Evolutionary conservation across 2,797 vertebrate genomes (phyloP), one percentile per base, ranked within the genome.

Genomic region (Naso thynnoides): DNA sequence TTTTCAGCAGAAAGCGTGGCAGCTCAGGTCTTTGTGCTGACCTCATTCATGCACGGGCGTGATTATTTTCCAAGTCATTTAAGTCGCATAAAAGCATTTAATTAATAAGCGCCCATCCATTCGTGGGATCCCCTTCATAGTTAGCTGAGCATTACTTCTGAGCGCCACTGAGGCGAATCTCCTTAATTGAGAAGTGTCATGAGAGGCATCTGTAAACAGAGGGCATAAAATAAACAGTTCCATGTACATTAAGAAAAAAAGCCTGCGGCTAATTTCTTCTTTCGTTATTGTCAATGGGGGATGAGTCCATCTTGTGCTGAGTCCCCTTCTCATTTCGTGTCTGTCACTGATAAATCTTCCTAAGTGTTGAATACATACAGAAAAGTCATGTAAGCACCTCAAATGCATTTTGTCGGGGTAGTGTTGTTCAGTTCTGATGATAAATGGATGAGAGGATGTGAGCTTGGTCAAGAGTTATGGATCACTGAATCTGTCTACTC

Each of bases 81-180:
- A 88, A 87, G 82, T 90, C 83, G 73, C 87, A 91, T 92, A 83
- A 94, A 93, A 90, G 77, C 81, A 69, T 89, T 90, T 92, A 91
- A 93, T 94, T 92, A 93, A 94, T 91, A 85, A 86, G 82, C 55
- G 7, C 73, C 71, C 70, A 87, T 90, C 85, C 84, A 78, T 79
- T 88, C 48, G 36, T 67, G 62, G 87, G 84, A 82, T 91, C 88
- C 91, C 89, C 91, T 88, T 91, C 89, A 90, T 89, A 90, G 87
- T 87, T 83, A 89, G 73, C 81, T 70, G 87, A 91, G 87, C 90
- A 81, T 87, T 83, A 76, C 81, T 73, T 88, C 88, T 49, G 29
- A 68, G 79, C 76, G 18, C 67, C 79, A n/a, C 78, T 63, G 84
- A 85, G 78, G 81, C 75, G 54, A 88, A 88, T 88, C 88, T 66